Base-by-base conservation (phyloP, 64 coral and sea anemone species). In the Stylophora pistillata region DNA sequence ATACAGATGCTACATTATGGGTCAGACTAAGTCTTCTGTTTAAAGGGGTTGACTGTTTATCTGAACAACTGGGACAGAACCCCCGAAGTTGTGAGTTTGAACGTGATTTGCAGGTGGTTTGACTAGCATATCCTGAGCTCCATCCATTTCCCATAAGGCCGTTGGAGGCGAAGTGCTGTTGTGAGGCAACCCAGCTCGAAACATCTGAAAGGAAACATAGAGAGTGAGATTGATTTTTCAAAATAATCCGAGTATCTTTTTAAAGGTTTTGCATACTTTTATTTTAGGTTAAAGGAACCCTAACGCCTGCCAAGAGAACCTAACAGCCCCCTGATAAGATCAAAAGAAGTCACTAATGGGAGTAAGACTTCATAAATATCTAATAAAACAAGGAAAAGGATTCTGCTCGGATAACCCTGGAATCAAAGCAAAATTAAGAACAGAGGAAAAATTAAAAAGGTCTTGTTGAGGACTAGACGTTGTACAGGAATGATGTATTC, bases 121-220 rank as follows among this genome's bases (percentile, higher is more conserved):
- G 17, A 74, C 78, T 88, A 26, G 56, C 89, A 27, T 88, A 92
- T 10, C 94, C 94, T 28, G 94, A 95, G 56, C 94, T 95, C 94
- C 94, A 95, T n/a, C 94, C 94, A 89, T 95, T 95, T 33, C 94
- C 94, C 29, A 72, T 64, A 34, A 72, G 23, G 25, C 64, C 65
- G 55, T 47, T 64, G 15, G 61, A 71, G 28, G 86, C 73, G 30
- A 27, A 87, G 58, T 60, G 32, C 12, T 18, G 76, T 23, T 88
- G 63, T 1, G 77, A 75, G 17, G 60, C 58, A 32, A 37, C 70
- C 81, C 63, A 63, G 59, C 64, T 81, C 30, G 55, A 83, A 55
- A 56, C 86, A 73, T 88, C 77, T 81, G 30, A 56, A 93, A 68
- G 30, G 58, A 15, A 16, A 71, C 63, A 17, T 26, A 59, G 20